phyloP scores from a whole-genome alignment of 2,113 vertebrate genomes.

The Oxyruncus cristatus region DNA sequence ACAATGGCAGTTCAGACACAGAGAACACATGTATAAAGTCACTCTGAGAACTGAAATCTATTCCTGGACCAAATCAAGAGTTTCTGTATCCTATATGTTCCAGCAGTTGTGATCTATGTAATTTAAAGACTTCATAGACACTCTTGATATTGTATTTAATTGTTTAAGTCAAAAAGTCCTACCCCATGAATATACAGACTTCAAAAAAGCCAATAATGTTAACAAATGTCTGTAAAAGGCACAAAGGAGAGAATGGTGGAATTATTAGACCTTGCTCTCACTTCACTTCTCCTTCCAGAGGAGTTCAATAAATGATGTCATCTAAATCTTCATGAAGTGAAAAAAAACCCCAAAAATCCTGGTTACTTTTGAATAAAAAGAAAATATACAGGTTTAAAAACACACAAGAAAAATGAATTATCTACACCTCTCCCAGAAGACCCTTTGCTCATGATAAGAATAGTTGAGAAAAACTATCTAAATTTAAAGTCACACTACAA shows the following conservation, averaged over 20 bases:
- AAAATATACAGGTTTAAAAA: background rate
- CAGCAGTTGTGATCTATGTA: background rate
- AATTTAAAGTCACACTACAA: background rate
- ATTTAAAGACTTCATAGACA: background rate
- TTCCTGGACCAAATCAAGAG: background rate
- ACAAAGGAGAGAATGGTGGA: background rate
- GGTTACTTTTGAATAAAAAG: background rate
- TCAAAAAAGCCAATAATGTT: background rate
- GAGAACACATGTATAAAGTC: background rate
- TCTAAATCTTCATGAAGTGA: background rate
- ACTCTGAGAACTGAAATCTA: background rate
- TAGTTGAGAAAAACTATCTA: background rate
- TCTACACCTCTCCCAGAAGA: background rate
- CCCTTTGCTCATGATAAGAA: background rate
- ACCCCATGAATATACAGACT: background rate
- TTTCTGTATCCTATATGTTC: background rate
- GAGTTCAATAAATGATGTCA: background rate
- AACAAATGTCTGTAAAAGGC: background rate
- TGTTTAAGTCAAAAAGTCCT: background rate
- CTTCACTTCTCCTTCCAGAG: background rate
- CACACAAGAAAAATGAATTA: background rate
- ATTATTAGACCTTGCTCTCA: background rate
- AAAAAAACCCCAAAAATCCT: background rate
- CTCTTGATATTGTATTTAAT: background rate
- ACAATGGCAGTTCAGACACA: background rate